Evolutionary conservation across 2,113 vertebrate species (phyloP).

Genomic region (Paralichthys olivaceus): DNA sequence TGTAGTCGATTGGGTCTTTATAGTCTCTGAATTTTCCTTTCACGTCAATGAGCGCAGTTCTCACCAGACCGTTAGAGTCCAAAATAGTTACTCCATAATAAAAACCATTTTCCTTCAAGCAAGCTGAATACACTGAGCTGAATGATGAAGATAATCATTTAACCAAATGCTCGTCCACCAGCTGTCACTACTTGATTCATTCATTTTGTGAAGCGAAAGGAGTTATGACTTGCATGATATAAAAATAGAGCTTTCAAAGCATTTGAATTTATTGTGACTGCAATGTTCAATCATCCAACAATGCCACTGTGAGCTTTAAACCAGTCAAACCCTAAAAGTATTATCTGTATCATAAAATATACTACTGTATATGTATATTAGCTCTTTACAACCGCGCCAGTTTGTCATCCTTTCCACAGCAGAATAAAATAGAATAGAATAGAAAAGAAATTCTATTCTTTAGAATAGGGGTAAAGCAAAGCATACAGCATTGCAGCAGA

Average conservation of each 20-base stretch:
- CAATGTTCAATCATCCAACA: slow-evolving; percentile 19
- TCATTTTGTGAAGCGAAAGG: slow-evolving; percentile 21
- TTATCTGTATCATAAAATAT: slow-evolving; percentile 26
- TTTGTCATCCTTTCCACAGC: neutral
- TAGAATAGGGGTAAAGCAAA: slow-evolving; percentile 14
- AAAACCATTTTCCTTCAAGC: slow-evolving; percentile 26
- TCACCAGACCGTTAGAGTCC: slow-evolving; percentile 18
- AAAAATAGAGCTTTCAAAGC: slow-evolving; percentile 51
- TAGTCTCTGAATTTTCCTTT: slow-evolving; percentile 44
- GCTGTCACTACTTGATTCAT: slow-evolving; percentile 58
- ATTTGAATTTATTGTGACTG: slow-evolving; percentile 21
- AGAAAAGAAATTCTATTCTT: too few species aligned
- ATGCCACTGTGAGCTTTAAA: slow-evolving; percentile 28
- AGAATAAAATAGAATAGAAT: neutral
- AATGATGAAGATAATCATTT: slow-evolving; percentile 51
- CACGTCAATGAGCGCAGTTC: slow-evolving; percentile 9
- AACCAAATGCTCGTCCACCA: slow-evolving; percentile 56
- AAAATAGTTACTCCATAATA: slow-evolving; percentile 47
- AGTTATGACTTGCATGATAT: slow-evolving; percentile 34
- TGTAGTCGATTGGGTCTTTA: slow-evolving; percentile 39
- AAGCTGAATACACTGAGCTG: slow-evolving; percentile 33
- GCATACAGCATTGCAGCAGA: slow-evolving; percentile 27
- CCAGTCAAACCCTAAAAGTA: slow-evolving; percentile 15
- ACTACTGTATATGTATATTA: neutral
- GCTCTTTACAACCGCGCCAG: slow-evolving; percentile 13